phyloP scores from a whole-genome alignment of 2,113 vertebrate species.

The Oncorhynchus keta region DNA sequence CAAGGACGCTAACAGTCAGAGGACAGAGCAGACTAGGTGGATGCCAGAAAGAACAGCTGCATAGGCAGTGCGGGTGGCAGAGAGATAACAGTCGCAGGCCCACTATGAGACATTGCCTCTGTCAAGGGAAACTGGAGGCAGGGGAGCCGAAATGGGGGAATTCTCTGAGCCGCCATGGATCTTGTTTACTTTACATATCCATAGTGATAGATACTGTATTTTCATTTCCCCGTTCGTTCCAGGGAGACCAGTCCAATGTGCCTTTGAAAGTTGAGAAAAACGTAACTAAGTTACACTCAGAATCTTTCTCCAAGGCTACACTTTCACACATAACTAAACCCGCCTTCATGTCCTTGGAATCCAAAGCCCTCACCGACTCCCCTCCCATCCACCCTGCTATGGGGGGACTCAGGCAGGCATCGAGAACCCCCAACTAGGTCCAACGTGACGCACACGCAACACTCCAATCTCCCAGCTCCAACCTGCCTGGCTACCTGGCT shows the following conservation, averaged over 20 bases:
- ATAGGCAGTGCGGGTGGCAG: slow-evolving; percentile 33
- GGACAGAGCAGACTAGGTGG: neutral
- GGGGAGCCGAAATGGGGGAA: slow-evolving; percentile 14
- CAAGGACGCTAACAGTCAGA: slow-evolving; percentile 4
- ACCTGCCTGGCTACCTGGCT: neutral
- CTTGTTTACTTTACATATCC: neutral
- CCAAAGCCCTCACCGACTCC: neutral
- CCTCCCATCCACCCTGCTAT: neutral
- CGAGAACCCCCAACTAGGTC: too few species aligned
- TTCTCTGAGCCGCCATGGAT: neutral
- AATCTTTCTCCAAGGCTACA: neutral
- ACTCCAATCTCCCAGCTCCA: neutral
- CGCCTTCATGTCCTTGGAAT: slow-evolving; percentile 1
- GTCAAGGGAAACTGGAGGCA: slow-evolving; percentile 38
- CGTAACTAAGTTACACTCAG: neutral
- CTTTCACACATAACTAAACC: neutral
- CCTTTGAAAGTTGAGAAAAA: neutral
- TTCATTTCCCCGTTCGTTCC: neutral
- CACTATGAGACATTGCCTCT: slow-evolving; percentile 33
- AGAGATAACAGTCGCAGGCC: slow-evolving; percentile 37
- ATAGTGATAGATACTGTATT: neutral
- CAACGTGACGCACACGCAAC: neutral
- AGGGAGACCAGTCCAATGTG: neutral
- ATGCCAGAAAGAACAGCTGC: slow-evolving; percentile 54
- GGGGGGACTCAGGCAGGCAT: too few species aligned